phyloP scores from a whole-genome alignment of 2,113 vertebrate species.

The Xyliphius kryptos region DNA sequence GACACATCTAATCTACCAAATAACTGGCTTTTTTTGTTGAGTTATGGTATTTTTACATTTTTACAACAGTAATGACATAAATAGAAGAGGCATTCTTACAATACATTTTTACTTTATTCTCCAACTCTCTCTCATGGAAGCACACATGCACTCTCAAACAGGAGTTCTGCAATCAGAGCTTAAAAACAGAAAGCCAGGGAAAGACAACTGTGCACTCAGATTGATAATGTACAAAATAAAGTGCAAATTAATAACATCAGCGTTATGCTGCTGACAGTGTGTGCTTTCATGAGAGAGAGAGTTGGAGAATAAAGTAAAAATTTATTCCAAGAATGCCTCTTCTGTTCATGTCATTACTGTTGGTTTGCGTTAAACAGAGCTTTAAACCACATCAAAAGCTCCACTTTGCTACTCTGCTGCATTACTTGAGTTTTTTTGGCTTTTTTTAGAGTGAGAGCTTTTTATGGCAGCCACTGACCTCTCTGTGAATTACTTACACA shows the following conservation, averaged over 20 bases:
- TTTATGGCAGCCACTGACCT: not conserved
- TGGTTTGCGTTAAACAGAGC: not conserved
- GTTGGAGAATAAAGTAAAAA: slow-evolving; percentile 2
- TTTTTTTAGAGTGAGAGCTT: not conserved
- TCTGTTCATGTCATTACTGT: not conserved
- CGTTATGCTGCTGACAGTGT: not conserved
- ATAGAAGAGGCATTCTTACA: not conserved
- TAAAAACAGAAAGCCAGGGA: no score
- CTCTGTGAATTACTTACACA: not conserved
- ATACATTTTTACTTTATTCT: not conserved
- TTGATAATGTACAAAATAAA: no score
- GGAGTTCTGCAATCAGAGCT: no score
- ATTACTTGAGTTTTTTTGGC: not conserved
- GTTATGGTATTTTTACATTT: no score
- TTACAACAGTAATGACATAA: not conserved
- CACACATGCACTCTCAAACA: no score
- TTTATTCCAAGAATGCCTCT: not conserved
- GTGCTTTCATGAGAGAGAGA: not conserved
- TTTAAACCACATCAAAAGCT: not conserved
- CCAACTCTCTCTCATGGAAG: slow-evolving; percentile 3
- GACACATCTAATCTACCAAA: no score
- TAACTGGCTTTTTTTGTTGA: no score
- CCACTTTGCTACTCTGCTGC: not conserved
- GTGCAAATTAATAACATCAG: no score
- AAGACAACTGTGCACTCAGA: no score